phyloP scores from a whole-genome alignment of 2,113 vertebrate genomes.

The Ondatra zibethicus region DNA sequence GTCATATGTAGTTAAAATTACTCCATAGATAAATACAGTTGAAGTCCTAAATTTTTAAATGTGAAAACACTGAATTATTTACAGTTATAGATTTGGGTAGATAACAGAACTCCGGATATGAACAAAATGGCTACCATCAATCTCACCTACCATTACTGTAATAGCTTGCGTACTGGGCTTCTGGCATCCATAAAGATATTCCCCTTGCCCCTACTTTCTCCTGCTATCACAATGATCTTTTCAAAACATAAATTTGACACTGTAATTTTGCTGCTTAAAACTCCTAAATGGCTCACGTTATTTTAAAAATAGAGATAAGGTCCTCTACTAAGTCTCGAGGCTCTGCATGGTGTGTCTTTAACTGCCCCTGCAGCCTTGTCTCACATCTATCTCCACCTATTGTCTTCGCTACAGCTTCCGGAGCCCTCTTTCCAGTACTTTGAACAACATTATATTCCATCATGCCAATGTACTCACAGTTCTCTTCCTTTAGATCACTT shows the following conservation, averaged over 20 bases:
- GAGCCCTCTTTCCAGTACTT: background rate
- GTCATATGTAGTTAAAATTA: background rate
- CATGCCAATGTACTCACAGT: background rate
- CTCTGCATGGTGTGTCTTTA: background rate
- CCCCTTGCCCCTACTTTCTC: background rate
- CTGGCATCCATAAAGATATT: background rate
- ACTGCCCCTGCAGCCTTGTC: background rate
- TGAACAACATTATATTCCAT: background rate
- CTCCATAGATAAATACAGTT: background rate
- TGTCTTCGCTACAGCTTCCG: background rate
- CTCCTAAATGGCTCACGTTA: background rate
- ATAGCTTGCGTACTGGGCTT: background rate
- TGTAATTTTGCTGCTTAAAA: background rate
- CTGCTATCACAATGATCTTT: background rate
- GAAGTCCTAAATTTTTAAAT: conserved; percentile 46
- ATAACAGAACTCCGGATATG: background rate
- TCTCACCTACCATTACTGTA: background rate
- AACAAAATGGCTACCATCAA: background rate
- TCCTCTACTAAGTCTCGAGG: background rate
- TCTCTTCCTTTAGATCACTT: background rate
- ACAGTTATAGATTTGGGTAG: conserved; percentile 27
- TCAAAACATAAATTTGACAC: background rate
- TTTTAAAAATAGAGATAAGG: background rate
- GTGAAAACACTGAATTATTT: background rate
- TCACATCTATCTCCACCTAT: background rate